Percentiles rank a stretch among this genome's conserved stretches.
Evolutionary conservation across 1,140 invertebrate genomes (phyloP).

Genomic region (Macrosteles quadrilineatus): DNA sequence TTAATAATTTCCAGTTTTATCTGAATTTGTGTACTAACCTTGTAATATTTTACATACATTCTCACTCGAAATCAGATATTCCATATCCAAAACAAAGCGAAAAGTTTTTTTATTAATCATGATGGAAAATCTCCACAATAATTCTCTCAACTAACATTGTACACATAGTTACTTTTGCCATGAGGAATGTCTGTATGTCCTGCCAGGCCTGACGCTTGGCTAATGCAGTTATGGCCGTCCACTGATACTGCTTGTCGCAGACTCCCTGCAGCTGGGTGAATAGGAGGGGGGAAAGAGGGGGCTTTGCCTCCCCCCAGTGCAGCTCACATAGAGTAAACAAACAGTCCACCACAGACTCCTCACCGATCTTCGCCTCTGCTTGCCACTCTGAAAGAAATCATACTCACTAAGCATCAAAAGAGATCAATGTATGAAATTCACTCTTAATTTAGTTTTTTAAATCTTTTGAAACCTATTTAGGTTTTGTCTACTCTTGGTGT

Average conservation of each 20-base stretch:
- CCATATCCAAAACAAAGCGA: too few relatives aligned
- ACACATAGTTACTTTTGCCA: constrained; percentile 55
- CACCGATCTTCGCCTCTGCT: constrained; percentile 46
- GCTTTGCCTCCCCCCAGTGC: constrained; percentile 50
- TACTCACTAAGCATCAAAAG: constrained; percentile 20
- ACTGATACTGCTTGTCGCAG: constrained; percentile 57
- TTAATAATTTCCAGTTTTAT: too few relatives aligned
- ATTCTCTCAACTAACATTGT: neutral
- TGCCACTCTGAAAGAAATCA: constrained; percentile 51
- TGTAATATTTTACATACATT: too few relatives aligned
- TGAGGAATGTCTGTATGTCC: constrained; percentile 58
- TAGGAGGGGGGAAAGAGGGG: constrained; percentile 47
- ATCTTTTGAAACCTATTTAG: too few relatives aligned
- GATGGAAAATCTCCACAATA: too few relatives aligned
- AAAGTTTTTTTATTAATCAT: too few relatives aligned
- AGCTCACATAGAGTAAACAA: constrained; percentile 52
- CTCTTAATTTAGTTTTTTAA: too few relatives aligned
- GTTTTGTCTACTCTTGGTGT: too few relatives aligned
- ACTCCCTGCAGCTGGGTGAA: constrained; percentile 53
- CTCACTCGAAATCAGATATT: too few relatives aligned
- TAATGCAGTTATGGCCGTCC: constrained; percentile 54
- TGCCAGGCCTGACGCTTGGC: constrained; percentile 55
- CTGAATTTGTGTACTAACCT: too few relatives aligned
- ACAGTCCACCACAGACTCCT: constrained; percentile 51
- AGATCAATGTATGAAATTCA: too few relatives aligned